Evolutionary conservation across 2,888 invertebrate species (phyloP).

Genomic region (Ophion costatus): DNA sequence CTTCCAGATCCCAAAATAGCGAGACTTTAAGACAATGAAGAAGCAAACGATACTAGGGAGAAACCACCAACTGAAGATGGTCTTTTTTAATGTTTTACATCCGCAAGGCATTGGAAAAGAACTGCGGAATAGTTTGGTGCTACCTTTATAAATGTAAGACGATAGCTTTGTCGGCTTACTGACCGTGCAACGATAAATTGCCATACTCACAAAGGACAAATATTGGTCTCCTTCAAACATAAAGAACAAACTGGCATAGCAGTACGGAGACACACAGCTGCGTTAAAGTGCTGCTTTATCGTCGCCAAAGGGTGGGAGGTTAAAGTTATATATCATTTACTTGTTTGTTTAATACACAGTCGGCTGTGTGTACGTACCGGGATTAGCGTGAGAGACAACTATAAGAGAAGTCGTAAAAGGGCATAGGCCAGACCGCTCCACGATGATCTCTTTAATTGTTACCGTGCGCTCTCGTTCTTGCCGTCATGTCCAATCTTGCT

Average conservation of each 20-base stretch:
- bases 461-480: conserved; percentile 1
- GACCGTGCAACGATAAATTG: conserved; percentile 60
- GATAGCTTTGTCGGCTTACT: conserved; percentile 71
- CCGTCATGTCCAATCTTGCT: conserved; percentile 32
- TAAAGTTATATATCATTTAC: conserved; percentile 5
- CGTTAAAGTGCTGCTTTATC: conserved; percentile 6
- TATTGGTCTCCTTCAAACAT: conserved; percentile 57
- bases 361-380: conserved; percentile 1
- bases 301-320: conserved; percentile 13
- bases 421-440: neutral
- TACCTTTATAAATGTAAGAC: conserved; percentile 66
- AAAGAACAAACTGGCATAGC: conserved; percentile 12
- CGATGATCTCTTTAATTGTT: conserved; percentile 16
- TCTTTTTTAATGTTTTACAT: neutral
- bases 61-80: neutral
- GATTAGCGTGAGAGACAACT: neutral
- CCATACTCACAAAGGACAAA: conserved; percentile 63
- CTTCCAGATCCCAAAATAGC: neutral
- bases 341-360: conserved; percentile 27
- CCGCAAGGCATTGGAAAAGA: conserved; percentile 30
- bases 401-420: neutral
- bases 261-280: neutral
- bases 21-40: neutral
- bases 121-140: conserved; percentile 45
- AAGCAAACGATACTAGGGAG: neutral